Evolutionary conservation across 1,140 invertebrate genomes (phyloP), one percentile per base, ranked within the genome.

Genomic region (Leptinotarsa undecemlineata): DNA sequence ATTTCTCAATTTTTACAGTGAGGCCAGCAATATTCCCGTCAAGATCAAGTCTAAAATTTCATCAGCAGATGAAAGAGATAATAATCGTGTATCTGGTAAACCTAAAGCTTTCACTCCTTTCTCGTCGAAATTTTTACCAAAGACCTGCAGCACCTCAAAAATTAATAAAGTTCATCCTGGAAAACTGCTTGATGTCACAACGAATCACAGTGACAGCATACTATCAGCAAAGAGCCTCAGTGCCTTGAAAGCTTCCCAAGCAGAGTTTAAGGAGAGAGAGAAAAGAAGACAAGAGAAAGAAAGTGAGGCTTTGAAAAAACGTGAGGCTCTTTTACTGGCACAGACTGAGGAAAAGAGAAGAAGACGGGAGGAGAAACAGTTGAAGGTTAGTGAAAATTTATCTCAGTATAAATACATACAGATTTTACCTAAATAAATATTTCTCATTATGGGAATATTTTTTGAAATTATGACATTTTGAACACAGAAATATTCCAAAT

Each of bases 341-440:
- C 75, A 78, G 75, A 61, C 77, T 3, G 90, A 90, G 78, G 88
- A 89, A 61, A 88, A 87, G 60, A 88, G 85, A 76, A 87, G 88
- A 71, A 88, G 87, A 78, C 84, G 89, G 1, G 87, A 90, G 75
- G 86, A 89, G 71, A 90, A 90, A 73, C 89, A 90, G 81, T 75
- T 86, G 15, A 88, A 88, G 21, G 71, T 70, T 20, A 70, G 2
- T 57, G 17, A 57, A 57, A 57, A 42, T 42, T 11, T 42, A 3
- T 11, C 33, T 42, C 8, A 3, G 8, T 11, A 11, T 42, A 42
- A 42, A 42, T 11, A 42, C 11, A 42, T 42, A 42, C 5, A 42
- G 1, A 42, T 11, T 42, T 42, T 1, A 42, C 33, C 1, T 11
- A 42, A 33, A 33, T 33, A 2, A 33, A 33, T 33, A 33, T 33